phyloP scores from a whole-genome alignment of 2,113 vertebrate species.

The Hippocampus zosterae region DNA sequence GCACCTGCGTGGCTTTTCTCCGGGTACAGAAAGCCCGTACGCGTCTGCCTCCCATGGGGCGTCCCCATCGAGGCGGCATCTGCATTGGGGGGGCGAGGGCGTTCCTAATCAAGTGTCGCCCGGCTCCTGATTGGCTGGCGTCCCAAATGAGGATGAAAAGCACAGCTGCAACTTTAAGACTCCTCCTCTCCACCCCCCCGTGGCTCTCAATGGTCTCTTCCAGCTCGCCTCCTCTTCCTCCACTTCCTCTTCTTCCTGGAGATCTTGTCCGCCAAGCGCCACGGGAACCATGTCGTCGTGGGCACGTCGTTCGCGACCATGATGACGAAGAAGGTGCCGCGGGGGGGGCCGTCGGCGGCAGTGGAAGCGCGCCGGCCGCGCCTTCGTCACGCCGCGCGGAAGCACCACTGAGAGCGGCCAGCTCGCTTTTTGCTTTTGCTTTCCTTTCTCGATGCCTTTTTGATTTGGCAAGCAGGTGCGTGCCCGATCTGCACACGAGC shows the following conservation, averaged over 20 bases:
- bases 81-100: not conserved
- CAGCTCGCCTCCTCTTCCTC: slow-evolving; percentile 67
- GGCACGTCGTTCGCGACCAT: slow-evolving; percentile 23
- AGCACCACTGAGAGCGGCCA: not conserved
- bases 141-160: slow-evolving; percentile 27
- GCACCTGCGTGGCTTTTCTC: no score
- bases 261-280: slow-evolving; percentile 77
- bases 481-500: slow-evolving; percentile 66
- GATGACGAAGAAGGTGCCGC: slow-evolving; percentile 47
- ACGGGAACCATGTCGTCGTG: slow-evolving; percentile 64
- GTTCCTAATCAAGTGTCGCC: not conserved
- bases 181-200: slow-evolving; percentile 31
- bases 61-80: not conserved
- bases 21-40: no score
- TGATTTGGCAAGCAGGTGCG: not conserved
- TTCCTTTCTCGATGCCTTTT: not conserved
- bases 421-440: not conserved
- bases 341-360: slow-evolving; percentile 45
- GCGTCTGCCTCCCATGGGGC: no score
- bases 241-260: slow-evolving; percentile 59
- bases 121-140: not conserved
- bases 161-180: slow-evolving; percentile 88
- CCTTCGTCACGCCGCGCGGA: not conserved
- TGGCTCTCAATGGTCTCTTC: slow-evolving; percentile 86
- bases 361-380: slow-evolving; percentile 38